Evolutionary conservation across 2,113 vertebrate species (phyloP), one percentile per base, ranked within the genome.

Genomic region (Festucalex cinctus): DNA sequence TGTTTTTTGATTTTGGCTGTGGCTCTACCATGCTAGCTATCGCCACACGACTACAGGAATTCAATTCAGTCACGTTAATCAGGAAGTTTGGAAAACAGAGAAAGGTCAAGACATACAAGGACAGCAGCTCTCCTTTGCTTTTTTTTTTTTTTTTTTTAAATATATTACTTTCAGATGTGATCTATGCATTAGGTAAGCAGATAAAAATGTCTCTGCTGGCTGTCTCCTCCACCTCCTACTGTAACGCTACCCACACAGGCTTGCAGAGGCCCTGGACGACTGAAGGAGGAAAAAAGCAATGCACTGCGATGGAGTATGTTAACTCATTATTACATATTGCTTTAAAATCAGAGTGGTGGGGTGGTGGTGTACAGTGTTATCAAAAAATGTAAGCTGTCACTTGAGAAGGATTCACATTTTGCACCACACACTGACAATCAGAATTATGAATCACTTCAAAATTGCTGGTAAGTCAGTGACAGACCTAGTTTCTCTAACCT

Each of bases 11-110:
- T n/a, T n/a, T 76, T 70, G 64, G 74, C 62, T 80, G 74, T 88
- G 54, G 74, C 32, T 81, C 76, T 85, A 88, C 83, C 88, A 91
- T 92, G 93, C 93, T 92, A 90, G 88, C 88, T 87, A 83, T 76
- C 68, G 83, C 70, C 72, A 77, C 77, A 81, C 46, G 24, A 39
- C 81, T 81, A 2, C 20, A n/a, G 19, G 9, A 43, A 43, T 43
- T 43, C n/a, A 83, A 58, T 83, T 73, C 63, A 74, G 72, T 84
- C 80, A 43, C 79, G 66, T 72, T 79, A 74, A 86, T 71, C 73
- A 75, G 75, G 85, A 81, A 83, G 80, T 85, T 72, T 83, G 80
- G 74, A 75, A 82, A 81, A 88, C 77, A 77, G 66, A 79, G 57
- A 66, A 73, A 75, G 82, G 72, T 70, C 75, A 68, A 69, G 80